These are phyloP conservation scores for Semnornis frantzii DNA, from an alignment of 2,113 vertebrate species.

Conservation along the genomic window DNA sequence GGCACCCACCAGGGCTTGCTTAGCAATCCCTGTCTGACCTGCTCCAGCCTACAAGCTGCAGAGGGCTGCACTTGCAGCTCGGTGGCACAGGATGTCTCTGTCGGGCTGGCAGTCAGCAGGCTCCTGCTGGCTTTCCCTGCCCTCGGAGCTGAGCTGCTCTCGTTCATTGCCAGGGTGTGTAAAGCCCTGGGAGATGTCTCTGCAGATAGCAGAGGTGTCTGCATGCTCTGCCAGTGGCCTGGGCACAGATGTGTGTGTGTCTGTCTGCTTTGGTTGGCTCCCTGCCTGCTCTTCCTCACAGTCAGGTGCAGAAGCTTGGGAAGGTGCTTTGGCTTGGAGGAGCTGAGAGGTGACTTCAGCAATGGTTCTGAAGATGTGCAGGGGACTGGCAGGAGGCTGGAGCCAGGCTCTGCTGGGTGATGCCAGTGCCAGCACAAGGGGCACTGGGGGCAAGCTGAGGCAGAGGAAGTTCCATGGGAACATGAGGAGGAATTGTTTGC, in stretches of 20 bases:
- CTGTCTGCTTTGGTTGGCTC: not conserved
- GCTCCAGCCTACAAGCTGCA: not conserved
- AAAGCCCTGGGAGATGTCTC: not conserved
- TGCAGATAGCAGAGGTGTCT: not conserved
- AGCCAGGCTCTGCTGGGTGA: too few species aligned
- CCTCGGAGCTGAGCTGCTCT: not conserved
- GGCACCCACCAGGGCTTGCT: accelerated
- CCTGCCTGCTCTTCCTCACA: not conserved
- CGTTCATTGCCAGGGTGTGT: not conserved
- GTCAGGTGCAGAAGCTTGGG: not conserved
- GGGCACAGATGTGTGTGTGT: not conserved
- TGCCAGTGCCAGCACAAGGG: too few species aligned
- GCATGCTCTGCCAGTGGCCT: not conserved
- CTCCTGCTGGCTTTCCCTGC: not conserved
- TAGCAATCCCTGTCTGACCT: not conserved
- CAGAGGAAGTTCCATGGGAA: not conserved
- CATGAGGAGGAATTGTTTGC: not conserved
- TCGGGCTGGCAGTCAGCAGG: not conserved
- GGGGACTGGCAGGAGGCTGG: too few species aligned
- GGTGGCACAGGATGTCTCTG: slow-evolving; percentile 57
- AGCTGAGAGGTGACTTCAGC: too few species aligned
- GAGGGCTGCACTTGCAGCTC: not conserved
- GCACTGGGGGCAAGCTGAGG: too few species aligned
- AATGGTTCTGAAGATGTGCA: too few species aligned
- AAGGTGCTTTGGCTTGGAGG: too few species aligned